Base-by-base conservation (phyloP, 2,888 invertebrate species). In the Drosophila paramelanica region DNA sequence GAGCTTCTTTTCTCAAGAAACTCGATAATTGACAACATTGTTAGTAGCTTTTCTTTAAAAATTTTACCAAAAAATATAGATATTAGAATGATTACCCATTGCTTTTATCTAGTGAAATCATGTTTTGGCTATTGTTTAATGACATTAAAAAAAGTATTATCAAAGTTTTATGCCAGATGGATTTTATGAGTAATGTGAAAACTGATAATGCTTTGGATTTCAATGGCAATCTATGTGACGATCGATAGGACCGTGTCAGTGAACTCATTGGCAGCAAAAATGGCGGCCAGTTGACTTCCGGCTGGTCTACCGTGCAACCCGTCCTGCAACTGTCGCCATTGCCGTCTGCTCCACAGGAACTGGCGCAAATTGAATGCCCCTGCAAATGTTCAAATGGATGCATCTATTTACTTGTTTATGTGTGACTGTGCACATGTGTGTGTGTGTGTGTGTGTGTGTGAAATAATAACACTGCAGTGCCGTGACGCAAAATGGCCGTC, bases 391-490 rank as follows among this genome's bases (percentile, higher is more conserved):
- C 52, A 58, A 53, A 50, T 55, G 42, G 23, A 38, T 46, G 45
- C 41, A 58, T 27, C 33, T 58, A 58, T 49, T 27, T 53, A 17
- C 36, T 23, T 27, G 14, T 36, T 55, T 31, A 10, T 53, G n/a
- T 45, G 3, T 52, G 10, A 41, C 11, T n/a, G 6, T 52, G 13
- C 56, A 23, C 23, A 2, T 47, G 11, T 49, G 55, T 27, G 50
- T 59, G n/a, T 61, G 31, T 64, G 43, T 56, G 49, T 55, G 56
- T 60, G 50, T 39, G 39, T 66, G 49, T 57, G 42, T 57, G 31
- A 72, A 76, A 76, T 76, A 76, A 76, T 76, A 76, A 67, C 25
- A 76, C 76, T 76, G 76, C 76, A 76, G 67, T 68, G 76, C 20
- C 47, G 60, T 56, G 58, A 50, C 67, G 67, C 62, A 67, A 75